A percentile compares a stretch with the other conserved stretches of the same genome.
These are phyloP conservation scores for Elgaria multicarinata DNA, from an alignment of 2,113 vertebrate genomes.

Conservation along the genomic window DNA sequence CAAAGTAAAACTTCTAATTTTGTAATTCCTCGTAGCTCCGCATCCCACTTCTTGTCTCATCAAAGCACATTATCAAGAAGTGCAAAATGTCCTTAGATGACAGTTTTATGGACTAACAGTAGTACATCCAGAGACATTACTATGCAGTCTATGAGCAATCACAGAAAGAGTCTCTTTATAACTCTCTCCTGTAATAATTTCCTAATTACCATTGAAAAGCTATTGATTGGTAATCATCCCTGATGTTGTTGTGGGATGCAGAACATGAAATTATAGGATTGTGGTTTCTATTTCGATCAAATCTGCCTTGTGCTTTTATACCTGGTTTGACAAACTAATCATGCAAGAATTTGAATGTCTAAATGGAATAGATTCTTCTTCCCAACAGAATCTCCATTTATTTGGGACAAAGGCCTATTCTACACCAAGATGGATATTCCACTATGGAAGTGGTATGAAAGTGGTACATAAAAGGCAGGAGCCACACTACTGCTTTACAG, in stretches of 20 bases:
- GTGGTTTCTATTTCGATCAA: background rate
- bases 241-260: background rate
- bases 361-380: background rate
- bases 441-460: too few species aligned
- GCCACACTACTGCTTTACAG: too few species aligned
- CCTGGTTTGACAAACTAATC: constrained; percentile 7
- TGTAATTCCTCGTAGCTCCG: background rate
- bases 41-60: background rate
- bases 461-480: too few species aligned
- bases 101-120: rapidly evolving
- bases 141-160: background rate
- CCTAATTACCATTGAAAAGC: background rate
- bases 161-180: background rate
- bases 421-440: too few species aligned
- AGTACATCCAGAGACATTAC: background rate
- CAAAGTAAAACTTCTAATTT: background rate
- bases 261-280: background rate
- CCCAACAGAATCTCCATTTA: background rate
- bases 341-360: background rate
- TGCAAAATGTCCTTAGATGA: rapidly evolving
- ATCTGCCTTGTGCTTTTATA: background rate
- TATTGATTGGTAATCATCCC: constrained; percentile 3
- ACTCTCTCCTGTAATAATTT: background rate
- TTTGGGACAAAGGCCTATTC: too few species aligned
- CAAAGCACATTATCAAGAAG: background rate